phyloP scores from a whole-genome alignment of 2,113 vertebrate species.

The Neoarius graeffei region DNA sequence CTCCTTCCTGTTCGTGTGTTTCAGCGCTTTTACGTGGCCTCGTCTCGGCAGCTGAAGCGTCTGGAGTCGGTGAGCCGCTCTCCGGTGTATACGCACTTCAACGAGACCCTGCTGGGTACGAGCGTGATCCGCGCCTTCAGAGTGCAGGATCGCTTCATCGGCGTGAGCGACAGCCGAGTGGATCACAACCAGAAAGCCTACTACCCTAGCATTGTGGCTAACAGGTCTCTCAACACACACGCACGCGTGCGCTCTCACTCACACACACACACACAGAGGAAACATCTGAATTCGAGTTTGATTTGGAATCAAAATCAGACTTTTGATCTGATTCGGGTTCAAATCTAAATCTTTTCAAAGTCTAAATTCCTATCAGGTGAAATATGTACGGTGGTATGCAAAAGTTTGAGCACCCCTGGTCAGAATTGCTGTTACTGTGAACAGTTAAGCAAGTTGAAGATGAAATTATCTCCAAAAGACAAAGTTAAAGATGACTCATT shows the following conservation, averaged over 20 bases:
- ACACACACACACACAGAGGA: background rate
- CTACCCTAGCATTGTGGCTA: slow-evolving; percentile 93
- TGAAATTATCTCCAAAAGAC: too few species aligned
- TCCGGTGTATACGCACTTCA: slow-evolving; percentile 94
- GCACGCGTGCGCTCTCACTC: background rate
- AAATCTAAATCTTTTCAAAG: background rate
- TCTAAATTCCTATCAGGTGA: too few species aligned
- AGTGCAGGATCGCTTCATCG: slow-evolving; percentile 87
- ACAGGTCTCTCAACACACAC: slow-evolving; percentile 76
- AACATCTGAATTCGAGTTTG: background rate
- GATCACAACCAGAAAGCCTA: slow-evolving; percentile 96
- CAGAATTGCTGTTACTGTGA: too few species aligned
- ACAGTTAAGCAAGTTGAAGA: too few species aligned
- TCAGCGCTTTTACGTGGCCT: slow-evolving; percentile 93
- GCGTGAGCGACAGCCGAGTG: slow-evolving; percentile 83
- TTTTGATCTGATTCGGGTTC: background rate
- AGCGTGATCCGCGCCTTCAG: slow-evolving; percentile 90
- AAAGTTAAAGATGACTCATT: too few species aligned
- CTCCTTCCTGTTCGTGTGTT: background rate
- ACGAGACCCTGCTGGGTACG: slow-evolving; percentile 88
- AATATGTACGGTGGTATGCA: too few species aligned
- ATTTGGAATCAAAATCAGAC: background rate
- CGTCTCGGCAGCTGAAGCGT: slow-evolving; percentile 91
- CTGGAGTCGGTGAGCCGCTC: slow-evolving; percentile 93
- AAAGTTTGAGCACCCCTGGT: too few species aligned